phyloP scores from a whole-genome alignment of 1,140 invertebrate species.

The Apis laboriosa region DNA sequence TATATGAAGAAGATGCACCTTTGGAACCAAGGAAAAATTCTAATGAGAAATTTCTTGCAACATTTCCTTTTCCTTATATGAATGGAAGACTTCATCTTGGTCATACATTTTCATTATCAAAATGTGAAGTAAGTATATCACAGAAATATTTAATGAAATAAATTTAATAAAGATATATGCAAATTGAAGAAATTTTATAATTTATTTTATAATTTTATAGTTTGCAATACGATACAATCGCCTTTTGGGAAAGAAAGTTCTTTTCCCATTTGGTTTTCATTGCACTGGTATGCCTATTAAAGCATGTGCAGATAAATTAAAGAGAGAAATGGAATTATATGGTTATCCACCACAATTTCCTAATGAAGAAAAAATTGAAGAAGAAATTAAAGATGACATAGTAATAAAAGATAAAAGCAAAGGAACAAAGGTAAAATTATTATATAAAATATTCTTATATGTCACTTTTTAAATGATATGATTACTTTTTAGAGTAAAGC shows the following conservation, averaged over 20 bases:
- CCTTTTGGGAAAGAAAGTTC: conserved; percentile 93
- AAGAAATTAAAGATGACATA: conserved; percentile 83
- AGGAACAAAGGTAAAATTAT: conserved; percentile 91
- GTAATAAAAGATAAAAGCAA: conserved; percentile 96
- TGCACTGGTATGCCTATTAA: conserved; percentile 99
- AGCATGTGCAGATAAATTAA: conserved; percentile 98
- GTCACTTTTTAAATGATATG: neutral
- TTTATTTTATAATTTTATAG: conserved; percentile 77
- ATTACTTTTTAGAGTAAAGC: conserved; percentile 90
- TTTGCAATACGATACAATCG: conserved; percentile 96
- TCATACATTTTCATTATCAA: conserved; percentile 98
- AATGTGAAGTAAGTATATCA: conserved; percentile 89
- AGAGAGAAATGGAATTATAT: conserved; percentile 95
- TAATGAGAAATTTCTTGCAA: conserved; percentile 94
- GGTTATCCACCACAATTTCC: conserved; percentile 97
- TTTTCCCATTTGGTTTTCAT: conserved; percentile 99
- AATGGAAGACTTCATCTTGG: conserved; percentile 99
- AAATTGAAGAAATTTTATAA: conserved; percentile 10
- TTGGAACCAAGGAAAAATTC: conserved; percentile 78
- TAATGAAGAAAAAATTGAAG: conserved; percentile 79
- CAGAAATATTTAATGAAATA: neutral
- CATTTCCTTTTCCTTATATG: conserved; percentile 99
- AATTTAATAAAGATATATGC: neutral
- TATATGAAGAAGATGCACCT: conserved; percentile 92
- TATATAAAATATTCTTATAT: conserved; percentile 20